Evolutionary conservation across 1,140 invertebrate species (phyloP), one percentile per base, ranked within the genome.

Genomic region (Conus ventricosus): DNA sequence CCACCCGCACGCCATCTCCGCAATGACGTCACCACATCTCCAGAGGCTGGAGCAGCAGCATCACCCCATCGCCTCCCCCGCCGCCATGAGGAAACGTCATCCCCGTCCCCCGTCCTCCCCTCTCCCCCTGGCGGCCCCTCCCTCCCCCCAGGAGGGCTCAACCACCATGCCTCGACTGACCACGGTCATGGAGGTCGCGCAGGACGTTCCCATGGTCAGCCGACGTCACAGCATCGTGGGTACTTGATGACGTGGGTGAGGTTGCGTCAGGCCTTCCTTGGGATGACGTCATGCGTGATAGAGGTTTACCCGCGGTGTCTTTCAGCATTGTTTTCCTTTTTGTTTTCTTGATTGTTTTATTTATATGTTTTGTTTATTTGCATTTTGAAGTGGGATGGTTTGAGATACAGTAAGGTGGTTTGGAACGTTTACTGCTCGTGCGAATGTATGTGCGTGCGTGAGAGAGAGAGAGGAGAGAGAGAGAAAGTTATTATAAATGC

Each of bases 171-270:
- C 88, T 15, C 51, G 89, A 10, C 91, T 91, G 3, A 90, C 89
- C 27, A 90, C 91, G 3, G 89, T 92, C 23, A 27, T 89, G 25
- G 91, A 91, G 54, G 90, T 88, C 6, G 60, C 57, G 57, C 87
- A 92, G 71, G 89, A 20, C 20, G 17, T n/a, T 6, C 13, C 20
- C 67, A 0, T 71, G 13, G 17, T 87, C 4, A 88, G 88, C 3
- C 83, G 91, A 83, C 80, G 91, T 76, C 91, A 92, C 60, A 92
- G 91, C 75, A 87, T 92, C 63, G 84, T 91, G 25, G 88, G 63
- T 83, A 90, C 67, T 67, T 90, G 23, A 71, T 39, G 27, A 39
- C 71, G 25, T 71, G 20, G 11, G 67, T 71, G 67, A 23, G 8
- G 57, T 60, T 8, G 57, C 57, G 57, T 60, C 8, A 11, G 8